Base-by-base conservation (phyloP, 2,113 vertebrate genomes). In the Halcyon senegalensis region DNA sequence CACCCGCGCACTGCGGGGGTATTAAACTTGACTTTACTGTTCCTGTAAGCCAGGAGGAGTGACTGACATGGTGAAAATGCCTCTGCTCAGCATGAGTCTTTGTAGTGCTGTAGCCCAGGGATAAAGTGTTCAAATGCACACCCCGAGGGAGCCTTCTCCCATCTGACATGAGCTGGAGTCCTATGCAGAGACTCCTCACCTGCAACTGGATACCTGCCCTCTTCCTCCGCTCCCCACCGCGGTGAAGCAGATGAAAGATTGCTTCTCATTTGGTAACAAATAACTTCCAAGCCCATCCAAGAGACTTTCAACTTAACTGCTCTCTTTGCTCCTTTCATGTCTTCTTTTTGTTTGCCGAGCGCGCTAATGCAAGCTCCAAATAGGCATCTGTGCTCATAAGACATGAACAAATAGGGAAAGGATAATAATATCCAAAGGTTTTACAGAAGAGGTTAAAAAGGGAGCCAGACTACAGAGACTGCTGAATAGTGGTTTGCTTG, bases 301-400 rank as follows among this genome's bases (percentile, higher is more conserved):
- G 62, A 48, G 83, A 75, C 94, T 94, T 95, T 91, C 76, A 93
- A 37, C 85, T 80, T 30, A 75, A 64, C 89, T 75, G 82, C 63
- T 93, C 72, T 70, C 78, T 91, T 33, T 46, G 74, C 75, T 93
- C 64, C 80, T 96, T 96, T 96, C 89, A 95, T 91, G 94, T 95
- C 77, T 63, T 30, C 80, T 50, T 74, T 96, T 93, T 91, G 84
- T 84, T 88, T 92, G 92, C 79, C 0, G 5, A 83, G 64, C 24
- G 3, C 10, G 4, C 77, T 94, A 90, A 97, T 96, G 94, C 79
- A 88, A 74, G 78, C 43, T 69, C 92, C 60, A 83, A 94, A 93
- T 78, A 96, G 85, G 92, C 75, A 75, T 80, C 92, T 86, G 78
- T 56, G 50, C 84, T 76, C 58, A 3, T 31, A 90, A 94, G 94